Evolutionary conservation across 2,797 vertebrate genomes (phyloP).

Genomic region (Clarias pachynema): DNA sequence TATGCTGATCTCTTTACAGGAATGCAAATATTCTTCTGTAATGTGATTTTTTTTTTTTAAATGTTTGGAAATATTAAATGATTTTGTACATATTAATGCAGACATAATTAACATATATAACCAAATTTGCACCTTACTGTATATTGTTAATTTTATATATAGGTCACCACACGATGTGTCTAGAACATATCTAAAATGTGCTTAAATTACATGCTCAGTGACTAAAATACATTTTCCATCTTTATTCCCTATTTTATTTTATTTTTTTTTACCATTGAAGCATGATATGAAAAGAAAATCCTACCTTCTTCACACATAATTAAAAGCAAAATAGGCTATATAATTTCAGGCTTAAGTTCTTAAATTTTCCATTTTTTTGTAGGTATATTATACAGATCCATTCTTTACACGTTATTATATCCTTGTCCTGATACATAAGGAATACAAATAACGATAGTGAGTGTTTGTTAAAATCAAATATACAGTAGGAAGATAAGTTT

Average conservation of each 20-base stretch:
- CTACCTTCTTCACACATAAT: conserved; percentile 1
- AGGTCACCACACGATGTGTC: neutral
- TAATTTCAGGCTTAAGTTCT: conserved; percentile 19
- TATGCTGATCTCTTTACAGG: too few species aligned
- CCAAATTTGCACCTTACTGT: too few species aligned
- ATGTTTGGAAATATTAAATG: too few species aligned
- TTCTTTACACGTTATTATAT: conserved; percentile 36
- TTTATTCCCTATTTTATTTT: conserved; percentile 22
- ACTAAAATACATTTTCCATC: conserved; percentile 13
- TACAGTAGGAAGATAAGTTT: conserved; percentile 37
- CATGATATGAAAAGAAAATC: conserved; percentile 28
- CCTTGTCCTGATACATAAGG: conserved; percentile 55
- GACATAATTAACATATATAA: too few species aligned
- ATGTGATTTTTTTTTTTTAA: too few species aligned
- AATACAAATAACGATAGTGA: conserved; percentile 23
- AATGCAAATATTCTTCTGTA: too few species aligned
- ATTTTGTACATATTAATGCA: too few species aligned
- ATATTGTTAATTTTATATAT: conserved; percentile 4
- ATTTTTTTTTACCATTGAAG: conserved; percentile 8
- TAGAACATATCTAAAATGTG: neutral
- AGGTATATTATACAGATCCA: neutral
- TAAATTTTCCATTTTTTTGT: conserved; percentile 30
- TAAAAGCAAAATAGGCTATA: conserved; percentile 28
- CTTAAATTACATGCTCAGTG: conserved; percentile 1
- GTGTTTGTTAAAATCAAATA: conserved; percentile 49